A percentile compares a stretch with the other conserved stretches of the same genome.
Evolutionary conservation across 2,888 invertebrate genomes (phyloP).

Genomic region (Drosophila lacicola): DNA sequence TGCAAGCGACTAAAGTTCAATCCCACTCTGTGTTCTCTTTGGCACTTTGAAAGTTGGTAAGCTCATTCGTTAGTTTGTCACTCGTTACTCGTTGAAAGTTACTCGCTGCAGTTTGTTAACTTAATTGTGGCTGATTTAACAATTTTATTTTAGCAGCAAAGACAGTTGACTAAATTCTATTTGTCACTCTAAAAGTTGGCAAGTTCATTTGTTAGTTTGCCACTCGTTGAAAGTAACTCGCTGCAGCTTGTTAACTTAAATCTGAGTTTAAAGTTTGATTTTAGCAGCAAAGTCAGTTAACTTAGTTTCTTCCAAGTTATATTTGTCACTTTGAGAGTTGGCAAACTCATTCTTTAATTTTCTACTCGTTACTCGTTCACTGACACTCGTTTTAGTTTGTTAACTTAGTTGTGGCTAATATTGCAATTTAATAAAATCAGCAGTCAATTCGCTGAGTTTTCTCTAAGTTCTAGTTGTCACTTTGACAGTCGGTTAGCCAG

Average conservation of each 20-base stretch:
- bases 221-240: background rate
- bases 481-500: background rate
- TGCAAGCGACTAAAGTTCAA: constrained; percentile 4
- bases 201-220: background rate
- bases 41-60: constrained; percentile 3
- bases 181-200: background rate
- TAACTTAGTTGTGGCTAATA: background rate
- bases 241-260: background rate
- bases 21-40: background rate
- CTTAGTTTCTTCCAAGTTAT: background rate
- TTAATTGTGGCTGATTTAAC: background rate
- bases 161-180: background rate
- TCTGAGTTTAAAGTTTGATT: background rate
- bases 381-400: background rate
- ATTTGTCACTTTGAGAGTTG: background rate
- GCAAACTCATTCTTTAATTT: background rate
- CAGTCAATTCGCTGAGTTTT: too few relatives aligned
- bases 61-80: constrained; percentile 18
- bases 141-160: background rate
- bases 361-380: background rate
- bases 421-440: background rate
- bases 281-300: background rate
- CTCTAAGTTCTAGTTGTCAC: background rate
- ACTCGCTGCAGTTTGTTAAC: background rate
- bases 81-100: constrained; percentile 4